Evolutionary conservation across 1,140 invertebrate species (phyloP).

Genomic region (Triops longicaudatus): DNA sequence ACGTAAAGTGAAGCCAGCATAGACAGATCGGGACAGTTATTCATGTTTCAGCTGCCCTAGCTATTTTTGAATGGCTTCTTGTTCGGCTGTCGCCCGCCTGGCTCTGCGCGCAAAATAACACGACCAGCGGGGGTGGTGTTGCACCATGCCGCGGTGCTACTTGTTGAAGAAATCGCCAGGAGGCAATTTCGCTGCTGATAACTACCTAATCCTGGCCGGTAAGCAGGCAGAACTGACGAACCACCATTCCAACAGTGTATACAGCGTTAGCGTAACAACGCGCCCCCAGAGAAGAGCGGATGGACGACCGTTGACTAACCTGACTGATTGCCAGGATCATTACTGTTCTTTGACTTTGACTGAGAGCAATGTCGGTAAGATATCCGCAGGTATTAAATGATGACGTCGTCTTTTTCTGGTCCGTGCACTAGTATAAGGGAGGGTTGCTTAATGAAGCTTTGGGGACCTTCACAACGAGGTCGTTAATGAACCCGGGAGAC

Average conservation of each 20-base stretch:
- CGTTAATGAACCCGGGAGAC: neutral
- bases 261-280: too few species aligned
- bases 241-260: neutral
- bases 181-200: neutral
- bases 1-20: neutral
- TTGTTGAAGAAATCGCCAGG: neutral
- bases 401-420: neutral
- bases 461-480: neutral
- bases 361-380: neutral
- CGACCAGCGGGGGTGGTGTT: neutral
- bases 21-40: conserved; percentile 6
- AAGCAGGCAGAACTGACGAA: neutral
- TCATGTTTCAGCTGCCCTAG: conserved; percentile 11
- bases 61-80: conserved; percentile 13
- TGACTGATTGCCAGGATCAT: neutral
- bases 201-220: neutral
- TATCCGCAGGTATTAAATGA: neutral
- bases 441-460: conserved; percentile 6
- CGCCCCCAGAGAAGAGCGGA: neutral
- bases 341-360: neutral
- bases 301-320: neutral
- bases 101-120: neutral
- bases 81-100: neutral
- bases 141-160: conserved; percentile 4
- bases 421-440: neutral